Evolutionary conservation across 2,113 vertebrate genomes (phyloP).

Genomic region (Rhea americana): DNA sequence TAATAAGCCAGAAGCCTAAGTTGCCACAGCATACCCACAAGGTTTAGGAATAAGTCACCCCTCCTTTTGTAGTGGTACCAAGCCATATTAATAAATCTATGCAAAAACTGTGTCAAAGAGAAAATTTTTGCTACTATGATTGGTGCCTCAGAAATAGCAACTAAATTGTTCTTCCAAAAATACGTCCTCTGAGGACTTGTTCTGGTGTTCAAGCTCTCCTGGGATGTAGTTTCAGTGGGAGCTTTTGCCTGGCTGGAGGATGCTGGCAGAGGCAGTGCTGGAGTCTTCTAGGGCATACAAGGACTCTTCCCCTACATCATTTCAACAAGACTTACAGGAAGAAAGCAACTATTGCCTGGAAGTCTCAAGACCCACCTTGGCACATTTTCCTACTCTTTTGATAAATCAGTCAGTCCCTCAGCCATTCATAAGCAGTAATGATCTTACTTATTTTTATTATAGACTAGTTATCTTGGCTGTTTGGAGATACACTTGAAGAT

Average conservation of each 20-base stretch:
- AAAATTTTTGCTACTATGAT: background rate
- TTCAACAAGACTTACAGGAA: background rate
- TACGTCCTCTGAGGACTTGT: fast-evolving
- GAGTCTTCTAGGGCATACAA: fast-evolving
- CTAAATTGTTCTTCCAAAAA: background rate
- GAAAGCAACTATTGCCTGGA: background rate
- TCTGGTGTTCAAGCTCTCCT: background rate
- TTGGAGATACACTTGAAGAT: background rate
- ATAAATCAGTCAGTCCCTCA: background rate
- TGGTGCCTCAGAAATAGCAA: background rate
- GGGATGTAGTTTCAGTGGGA: background rate
- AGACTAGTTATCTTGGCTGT: background rate
- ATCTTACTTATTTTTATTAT: background rate
- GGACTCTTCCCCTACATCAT: background rate
- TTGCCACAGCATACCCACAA: background rate
- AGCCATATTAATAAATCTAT: background rate
- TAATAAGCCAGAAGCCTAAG: background rate
- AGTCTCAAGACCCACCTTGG: background rate
- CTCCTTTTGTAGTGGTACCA: background rate
- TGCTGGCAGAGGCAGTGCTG: background rate
- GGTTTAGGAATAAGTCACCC: background rate
- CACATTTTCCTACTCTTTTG: background rate
- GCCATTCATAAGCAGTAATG: background rate
- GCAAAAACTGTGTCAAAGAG: background rate
- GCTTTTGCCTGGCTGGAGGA: background rate